Evolutionary conservation across 2,797 vertebrate species (phyloP).

Genomic region (Macroramphosus scolopax): DNA sequence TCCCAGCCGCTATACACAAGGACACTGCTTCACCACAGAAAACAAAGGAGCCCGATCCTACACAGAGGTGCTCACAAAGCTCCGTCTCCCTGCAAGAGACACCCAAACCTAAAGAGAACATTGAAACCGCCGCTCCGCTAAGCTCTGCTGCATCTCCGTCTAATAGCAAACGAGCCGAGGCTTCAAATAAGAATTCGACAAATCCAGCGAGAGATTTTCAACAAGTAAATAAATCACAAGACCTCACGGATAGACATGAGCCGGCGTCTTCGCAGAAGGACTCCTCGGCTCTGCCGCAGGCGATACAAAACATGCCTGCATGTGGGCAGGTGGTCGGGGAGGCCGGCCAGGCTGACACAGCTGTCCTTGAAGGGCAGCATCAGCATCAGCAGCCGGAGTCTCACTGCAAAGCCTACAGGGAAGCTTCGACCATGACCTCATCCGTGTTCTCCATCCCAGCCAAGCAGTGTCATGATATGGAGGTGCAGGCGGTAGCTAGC

Average conservation of each 20-base stretch:
- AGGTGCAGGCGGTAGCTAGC: constrained; percentile 88
- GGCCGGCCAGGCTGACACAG: constrained; percentile 38
- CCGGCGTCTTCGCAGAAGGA: constrained; percentile 35
- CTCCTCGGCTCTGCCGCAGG: constrained; percentile 37
- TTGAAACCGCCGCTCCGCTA: constrained; percentile 12
- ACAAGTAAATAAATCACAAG: constrained; percentile 31
- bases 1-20: constrained; percentile 25
- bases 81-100: constrained; percentile 28
- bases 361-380: constrained; percentile 34
- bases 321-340: constrained; percentile 28
- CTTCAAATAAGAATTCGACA: constrained; percentile 28
- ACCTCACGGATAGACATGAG: constrained; percentile 49
- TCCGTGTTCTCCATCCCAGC: constrained; percentile 53
- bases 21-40: constrained; percentile 33
- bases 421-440: constrained; percentile 90
- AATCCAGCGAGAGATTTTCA: constrained; percentile 36
- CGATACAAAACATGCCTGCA: constrained; percentile 24
- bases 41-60: constrained; percentile 44
- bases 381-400: constrained; percentile 30
- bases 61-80: constrained; percentile 32
- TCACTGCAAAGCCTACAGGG: constrained; percentile 76
- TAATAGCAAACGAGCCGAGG: constrained; percentile 13
- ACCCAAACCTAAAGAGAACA: constrained; percentile 30
- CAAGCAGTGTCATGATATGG: constrained; percentile 80
- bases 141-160: constrained; percentile 15